These are phyloP conservation scores for Ciconia nigra DNA, from an alignment of 2,797 vertebrate species.

Conservation along the genomic window DNA sequence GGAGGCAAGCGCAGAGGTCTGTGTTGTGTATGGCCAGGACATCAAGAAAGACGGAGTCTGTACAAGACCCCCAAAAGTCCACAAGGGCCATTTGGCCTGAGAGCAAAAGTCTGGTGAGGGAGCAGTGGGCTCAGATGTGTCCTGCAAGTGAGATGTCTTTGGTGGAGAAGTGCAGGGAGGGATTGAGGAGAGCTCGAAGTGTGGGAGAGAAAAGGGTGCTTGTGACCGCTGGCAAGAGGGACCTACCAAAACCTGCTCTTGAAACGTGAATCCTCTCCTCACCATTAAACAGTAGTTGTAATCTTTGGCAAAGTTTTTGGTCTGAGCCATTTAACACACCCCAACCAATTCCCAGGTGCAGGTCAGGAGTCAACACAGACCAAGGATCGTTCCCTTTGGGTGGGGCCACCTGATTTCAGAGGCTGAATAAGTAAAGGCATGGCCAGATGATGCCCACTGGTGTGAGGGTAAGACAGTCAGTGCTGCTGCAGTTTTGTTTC, in stretches of 20 bases:
- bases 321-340: neutral
- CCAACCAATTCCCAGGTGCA: neutral
- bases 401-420: neutral
- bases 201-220: neutral
- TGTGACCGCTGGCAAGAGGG: neutral
- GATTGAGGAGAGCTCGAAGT: neutral
- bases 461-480: neutral
- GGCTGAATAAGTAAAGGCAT: neutral
- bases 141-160: neutral
- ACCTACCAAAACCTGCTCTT: neutral
- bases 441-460: neutral
- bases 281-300: neutral
- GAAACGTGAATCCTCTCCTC: neutral
- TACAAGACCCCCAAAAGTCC: neutral
- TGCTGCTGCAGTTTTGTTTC: neutral
- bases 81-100: neutral
- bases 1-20: neutral
- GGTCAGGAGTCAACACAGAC: neutral
- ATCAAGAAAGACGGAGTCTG: neutral
- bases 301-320: neutral
- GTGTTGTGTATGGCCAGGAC: neutral
- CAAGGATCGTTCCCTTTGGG: neutral
- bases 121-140: neutral
- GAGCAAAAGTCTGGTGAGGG: neutral
- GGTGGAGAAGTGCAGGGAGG: neutral